phyloP scores from a whole-genome alignment of 2,888 invertebrate genomes.

The Spodoptera exigua region DNA sequence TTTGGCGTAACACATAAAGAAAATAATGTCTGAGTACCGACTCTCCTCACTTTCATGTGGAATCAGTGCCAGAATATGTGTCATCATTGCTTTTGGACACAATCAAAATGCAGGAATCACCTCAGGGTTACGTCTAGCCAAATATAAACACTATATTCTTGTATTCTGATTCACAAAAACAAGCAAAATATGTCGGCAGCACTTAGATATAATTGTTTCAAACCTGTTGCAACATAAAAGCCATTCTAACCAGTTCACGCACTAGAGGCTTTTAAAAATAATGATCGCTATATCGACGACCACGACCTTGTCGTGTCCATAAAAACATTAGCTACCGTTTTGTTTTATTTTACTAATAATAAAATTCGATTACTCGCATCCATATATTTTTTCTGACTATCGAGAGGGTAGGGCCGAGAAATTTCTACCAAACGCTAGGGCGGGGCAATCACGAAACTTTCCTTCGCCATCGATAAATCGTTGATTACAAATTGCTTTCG shows the following conservation, averaged over 20 bases:
- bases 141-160: constrained; percentile 65
- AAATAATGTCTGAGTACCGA: constrained; percentile 9
- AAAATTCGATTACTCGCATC: constrained; percentile 42
- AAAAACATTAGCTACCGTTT: constrained; percentile 42
- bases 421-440: constrained; percentile 38
- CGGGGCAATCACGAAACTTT: constrained; percentile 42
- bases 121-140: constrained; percentile 57
- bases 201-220: constrained; percentile 63
- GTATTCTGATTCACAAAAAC: constrained; percentile 67
- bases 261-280: constrained; percentile 44
- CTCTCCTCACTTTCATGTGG: constrained; percentile 24
- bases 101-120: constrained; percentile 39
- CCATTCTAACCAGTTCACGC: constrained; percentile 28
- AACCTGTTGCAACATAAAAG: constrained; percentile 25
- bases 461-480: constrained; percentile 46
- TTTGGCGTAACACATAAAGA: constrained; percentile 43
- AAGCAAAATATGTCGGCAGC: constrained; percentile 48
- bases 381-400: constrained; percentile 43
- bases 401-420: constrained; percentile 53
- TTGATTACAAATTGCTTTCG: constrained; percentile 53
- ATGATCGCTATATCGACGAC: constrained; percentile 34
- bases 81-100: constrained; percentile 42
- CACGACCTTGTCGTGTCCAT: constrained; percentile 45
- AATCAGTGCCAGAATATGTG: constrained; percentile 49
- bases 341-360: constrained; percentile 34